phyloP scores from a whole-genome alignment of 2,888 invertebrate genomes.

The Cheiracanthium punctorium region DNA sequence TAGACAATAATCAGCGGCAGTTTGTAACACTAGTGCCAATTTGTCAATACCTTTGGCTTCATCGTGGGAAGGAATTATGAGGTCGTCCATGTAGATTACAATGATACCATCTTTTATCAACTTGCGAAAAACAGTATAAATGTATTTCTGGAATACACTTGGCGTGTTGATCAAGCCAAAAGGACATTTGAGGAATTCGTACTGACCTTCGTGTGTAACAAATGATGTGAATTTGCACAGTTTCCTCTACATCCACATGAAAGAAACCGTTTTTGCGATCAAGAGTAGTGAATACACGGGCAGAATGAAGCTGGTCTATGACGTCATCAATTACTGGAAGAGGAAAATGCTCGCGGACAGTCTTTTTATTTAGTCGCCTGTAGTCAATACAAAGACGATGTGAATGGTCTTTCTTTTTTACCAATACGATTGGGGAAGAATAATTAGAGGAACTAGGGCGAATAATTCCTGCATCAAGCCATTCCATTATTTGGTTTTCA shows the following conservation, averaged over 20 bases:
- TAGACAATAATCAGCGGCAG: slow-evolving; percentile 10
- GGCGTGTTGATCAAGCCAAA: not conserved
- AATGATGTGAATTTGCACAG: not conserved
- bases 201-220: not conserved
- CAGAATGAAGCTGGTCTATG: not conserved
- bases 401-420: slow-evolving; percentile 33
- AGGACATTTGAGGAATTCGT: not conserved
- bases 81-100: slow-evolving; percentile 10
- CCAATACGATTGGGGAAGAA: not conserved
- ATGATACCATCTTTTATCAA: not conserved
- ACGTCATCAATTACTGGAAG: slow-evolving; percentile 1
- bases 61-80: slow-evolving; percentile 4
- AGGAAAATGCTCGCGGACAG: slow-evolving; percentile 13
- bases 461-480: not conserved
- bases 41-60: slow-evolving; percentile 4
- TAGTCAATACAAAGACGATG: slow-evolving; percentile 26
- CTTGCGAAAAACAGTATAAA: not conserved
- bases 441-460: not conserved
- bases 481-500: not conserved
- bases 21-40: not conserved
- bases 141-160: not conserved
- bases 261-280: slow-evolving; percentile 29
- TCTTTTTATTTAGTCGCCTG: slow-evolving; percentile 9
- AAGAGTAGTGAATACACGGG: not conserved
- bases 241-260: slow-evolving; percentile 33